Conservation (phyloP, 1,140 invertebrate genomes). For the Macrotrachela quadricornifera region DNA sequence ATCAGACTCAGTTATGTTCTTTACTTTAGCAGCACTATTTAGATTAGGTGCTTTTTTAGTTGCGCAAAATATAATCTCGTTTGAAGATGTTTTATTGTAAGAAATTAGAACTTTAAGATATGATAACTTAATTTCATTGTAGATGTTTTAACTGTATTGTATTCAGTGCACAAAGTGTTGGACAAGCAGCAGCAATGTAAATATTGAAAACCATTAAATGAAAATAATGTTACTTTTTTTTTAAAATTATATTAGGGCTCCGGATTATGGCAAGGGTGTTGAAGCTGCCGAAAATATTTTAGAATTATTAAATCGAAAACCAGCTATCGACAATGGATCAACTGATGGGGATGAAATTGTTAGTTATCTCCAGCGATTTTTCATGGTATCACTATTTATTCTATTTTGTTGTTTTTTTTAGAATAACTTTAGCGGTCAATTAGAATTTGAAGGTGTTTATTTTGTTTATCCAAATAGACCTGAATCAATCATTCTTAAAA, state of each 20-base stretch:
- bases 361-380: not conserved
- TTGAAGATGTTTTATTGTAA: conserved; percentile 60
- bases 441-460: conserved; percentile 13
- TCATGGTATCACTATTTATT: no score
- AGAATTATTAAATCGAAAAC: conserved; percentile 31
- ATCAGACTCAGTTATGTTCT: no score
- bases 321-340: conserved; percentile 27
- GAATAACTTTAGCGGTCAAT: not conserved
- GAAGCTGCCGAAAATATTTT: conserved; percentile 43
- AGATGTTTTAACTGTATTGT: not conserved
- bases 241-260: conserved; percentile 54
- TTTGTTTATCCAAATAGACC: not conserved
- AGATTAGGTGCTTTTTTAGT: no score
- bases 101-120: conserved; percentile 11
- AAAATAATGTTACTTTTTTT: not conserved
- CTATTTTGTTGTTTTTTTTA: no score
- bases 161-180: not conserved
- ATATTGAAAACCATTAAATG: not conserved
- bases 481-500: conserved; percentile 16
- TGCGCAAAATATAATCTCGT: no score
- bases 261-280: conserved; percentile 61
- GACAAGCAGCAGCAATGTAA: not conserved
- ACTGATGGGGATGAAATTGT: conserved; percentile 16
- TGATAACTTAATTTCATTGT: not conserved
- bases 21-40: no score